Evolutionary conservation across 2,888 invertebrate genomes (phyloP), one percentile per base, ranked within the genome.

Genomic region (Koerneria pararmatus): DNA sequence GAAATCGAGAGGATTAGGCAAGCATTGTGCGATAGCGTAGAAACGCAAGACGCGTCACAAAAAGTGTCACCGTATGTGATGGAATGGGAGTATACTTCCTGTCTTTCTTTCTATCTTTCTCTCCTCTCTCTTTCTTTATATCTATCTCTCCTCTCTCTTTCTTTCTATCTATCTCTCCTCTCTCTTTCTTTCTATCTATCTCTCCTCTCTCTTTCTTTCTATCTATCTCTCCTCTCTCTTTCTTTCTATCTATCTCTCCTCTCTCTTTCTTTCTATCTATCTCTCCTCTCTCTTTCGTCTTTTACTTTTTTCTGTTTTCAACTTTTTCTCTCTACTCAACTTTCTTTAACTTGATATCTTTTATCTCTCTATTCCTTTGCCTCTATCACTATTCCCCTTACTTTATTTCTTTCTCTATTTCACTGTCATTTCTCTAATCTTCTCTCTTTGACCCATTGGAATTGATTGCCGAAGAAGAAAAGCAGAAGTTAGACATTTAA

Each of bases 81-180:
- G n/a, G n/a, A n/a, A n/a, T n/a, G n/a, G n/a, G n/a, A n/a, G n/a
- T n/a, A n/a, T n/a, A n/a, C n/a, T 41, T n/a, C n/a, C 46, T 41
- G 11, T 41, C 34, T 32, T 35, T 61, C 35, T 49, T 48, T 59
- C 61, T 49, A 48, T 61, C 61, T 46, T 31, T 46, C 46, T 41
- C 27, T n/a, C 15, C 49, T 48, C 32, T 19, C 19, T 34, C 35
- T 48, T 49, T 61, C 61, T 49, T 49, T 61, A 46, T 48, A 61
- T 46, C 61, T 48, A 61, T 61, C 61, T 32, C 49, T 61, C 61
- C 59, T 4, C 31, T 31, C 32, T 24, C 49, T 24, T 22, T 53
- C 22, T 24, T 46, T 31, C 32, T 24, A 32, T 24, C 22, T 53
- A 8, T 24, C 11, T 22, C 22, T 22, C 53, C 53, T 8, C 53